These are phyloP conservation scores for Podotricha telesiphe DNA, from an alignment of 2,888 invertebrate genomes.

Conservation along the genomic window DNA sequence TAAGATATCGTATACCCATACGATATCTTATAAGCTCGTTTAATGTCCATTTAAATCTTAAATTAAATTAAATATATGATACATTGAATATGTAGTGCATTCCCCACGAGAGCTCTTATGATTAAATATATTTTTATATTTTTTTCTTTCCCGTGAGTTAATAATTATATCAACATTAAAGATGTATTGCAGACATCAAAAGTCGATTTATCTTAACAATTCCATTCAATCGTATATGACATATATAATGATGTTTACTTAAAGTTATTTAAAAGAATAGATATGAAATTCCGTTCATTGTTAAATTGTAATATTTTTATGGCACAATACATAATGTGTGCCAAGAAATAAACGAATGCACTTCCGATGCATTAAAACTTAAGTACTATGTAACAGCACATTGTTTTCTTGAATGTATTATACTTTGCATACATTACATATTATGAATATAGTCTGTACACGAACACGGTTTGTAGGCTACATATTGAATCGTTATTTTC, in stretches of 20 bases:
- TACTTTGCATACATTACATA: slow-evolving; percentile 11
- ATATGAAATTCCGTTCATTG: slow-evolving; percentile 5
- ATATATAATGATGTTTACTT: background rate
- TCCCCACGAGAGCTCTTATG: too few species aligned
- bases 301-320: slow-evolving; percentile 15
- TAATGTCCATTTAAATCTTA: too few species aligned
- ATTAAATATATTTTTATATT: too few species aligned
- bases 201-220: background rate
- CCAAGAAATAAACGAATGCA: slow-evolving; percentile 48
- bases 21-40: too few species aligned
- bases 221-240: background rate
- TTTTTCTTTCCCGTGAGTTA: background rate
- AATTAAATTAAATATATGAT: too few species aligned
- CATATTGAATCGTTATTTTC: background rate
- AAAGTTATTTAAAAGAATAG: background rate
- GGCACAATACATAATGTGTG: slow-evolving; percentile 35
- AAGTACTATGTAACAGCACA: slow-evolving; percentile 28
- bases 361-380: slow-evolving; percentile 24
- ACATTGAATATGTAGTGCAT: too few species aligned
- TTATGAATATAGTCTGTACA: slow-evolving; percentile 6
- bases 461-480: slow-evolving; percentile 5
- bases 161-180: background rate
- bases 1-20: too few species aligned
- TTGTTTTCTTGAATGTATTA: slow-evolving; percentile 24
- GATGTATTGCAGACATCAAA: background rate